Conservation (phyloP, 2,797 vertebrate species). For the Macroramphosus scolopax region DNA sequence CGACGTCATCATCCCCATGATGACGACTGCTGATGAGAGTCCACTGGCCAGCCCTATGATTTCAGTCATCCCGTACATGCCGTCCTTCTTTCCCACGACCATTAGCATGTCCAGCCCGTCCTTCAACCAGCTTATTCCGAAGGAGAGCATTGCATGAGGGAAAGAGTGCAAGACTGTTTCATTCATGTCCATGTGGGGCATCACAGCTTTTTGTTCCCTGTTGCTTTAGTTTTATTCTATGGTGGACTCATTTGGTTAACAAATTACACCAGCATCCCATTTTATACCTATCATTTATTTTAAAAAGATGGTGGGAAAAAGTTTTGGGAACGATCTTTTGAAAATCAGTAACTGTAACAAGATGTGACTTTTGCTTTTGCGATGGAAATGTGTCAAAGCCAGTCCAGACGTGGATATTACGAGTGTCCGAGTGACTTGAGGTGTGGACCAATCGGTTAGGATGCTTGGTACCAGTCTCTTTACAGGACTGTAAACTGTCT, state of each 20-base stretch:
- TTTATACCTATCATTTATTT: constrained; percentile 1
- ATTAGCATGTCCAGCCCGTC: constrained; percentile 59
- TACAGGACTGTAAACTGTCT: too few relatives aligned
- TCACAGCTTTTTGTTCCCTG: too few relatives aligned
- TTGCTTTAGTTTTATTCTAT: background rate
- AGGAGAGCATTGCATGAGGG: constrained; percentile 54
- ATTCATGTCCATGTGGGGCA: too few relatives aligned
- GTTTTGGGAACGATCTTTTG: background rate
- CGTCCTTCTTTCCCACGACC: constrained; percentile 68
- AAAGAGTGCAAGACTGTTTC: background rate
- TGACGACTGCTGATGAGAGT: constrained; percentile 22
- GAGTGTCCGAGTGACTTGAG: too few relatives aligned
- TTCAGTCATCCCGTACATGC: constrained; percentile 73
- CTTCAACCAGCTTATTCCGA: constrained; percentile 40
- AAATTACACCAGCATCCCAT: background rate
- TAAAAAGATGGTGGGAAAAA: background rate
- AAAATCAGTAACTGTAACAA: constrained; percentile 2
- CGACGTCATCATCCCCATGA: constrained; percentile 75
- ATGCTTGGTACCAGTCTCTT: too few relatives aligned
- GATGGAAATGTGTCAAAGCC: too few relatives aligned
- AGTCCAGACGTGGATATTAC: too few relatives aligned
- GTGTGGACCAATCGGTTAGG: too few relatives aligned
- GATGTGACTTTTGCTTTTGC: too few relatives aligned
- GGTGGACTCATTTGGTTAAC: constrained; percentile 1
- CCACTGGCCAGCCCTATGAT: constrained; percentile 67